These are phyloP conservation scores for Helleia helle DNA, from an alignment of 2,888 invertebrate genomes.

Conservation along the genomic window DNA sequence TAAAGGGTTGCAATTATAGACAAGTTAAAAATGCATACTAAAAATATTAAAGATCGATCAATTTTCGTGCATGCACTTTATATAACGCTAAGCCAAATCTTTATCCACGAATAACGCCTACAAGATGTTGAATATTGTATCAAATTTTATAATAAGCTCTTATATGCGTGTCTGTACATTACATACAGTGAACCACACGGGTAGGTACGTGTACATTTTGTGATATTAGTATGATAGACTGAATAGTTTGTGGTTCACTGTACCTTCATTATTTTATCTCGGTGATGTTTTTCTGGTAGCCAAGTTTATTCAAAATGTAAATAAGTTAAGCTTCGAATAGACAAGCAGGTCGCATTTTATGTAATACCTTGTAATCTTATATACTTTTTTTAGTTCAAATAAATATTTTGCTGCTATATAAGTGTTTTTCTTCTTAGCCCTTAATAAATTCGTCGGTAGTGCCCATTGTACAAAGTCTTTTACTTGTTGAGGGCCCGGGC, in stretches of 20 bases:
- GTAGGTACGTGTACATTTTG: background rate
- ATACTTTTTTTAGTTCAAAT: conserved; percentile 22
- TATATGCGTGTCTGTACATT: too few species aligned
- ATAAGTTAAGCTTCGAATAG: background rate
- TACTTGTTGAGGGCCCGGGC: too few species aligned
- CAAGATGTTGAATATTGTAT: too few species aligned
- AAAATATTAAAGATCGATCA: too few species aligned
- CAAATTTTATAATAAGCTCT: too few species aligned
- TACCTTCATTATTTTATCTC: background rate
- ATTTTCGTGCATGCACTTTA: too few species aligned
- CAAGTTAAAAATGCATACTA: too few species aligned
- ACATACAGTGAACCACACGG: background rate
- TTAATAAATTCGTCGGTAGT: too few species aligned
- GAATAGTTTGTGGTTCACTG: background rate
- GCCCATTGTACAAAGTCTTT: too few species aligned
- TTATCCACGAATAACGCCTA: too few species aligned
- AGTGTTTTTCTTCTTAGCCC: conserved; percentile 1
- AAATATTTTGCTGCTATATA: conserved; percentile 24
- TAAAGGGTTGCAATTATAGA: too few species aligned
- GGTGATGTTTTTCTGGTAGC: background rate
- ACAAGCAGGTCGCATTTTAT: conserved; percentile 1
- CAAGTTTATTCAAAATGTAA: conserved; percentile 1
- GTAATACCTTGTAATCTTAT: conserved; percentile 14
- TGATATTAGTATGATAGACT: conserved; percentile 3
- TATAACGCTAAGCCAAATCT: too few species aligned